Evolutionary conservation across 2,888 invertebrate species (phyloP).

Genomic region (Chrysolina oricalcia): DNA sequence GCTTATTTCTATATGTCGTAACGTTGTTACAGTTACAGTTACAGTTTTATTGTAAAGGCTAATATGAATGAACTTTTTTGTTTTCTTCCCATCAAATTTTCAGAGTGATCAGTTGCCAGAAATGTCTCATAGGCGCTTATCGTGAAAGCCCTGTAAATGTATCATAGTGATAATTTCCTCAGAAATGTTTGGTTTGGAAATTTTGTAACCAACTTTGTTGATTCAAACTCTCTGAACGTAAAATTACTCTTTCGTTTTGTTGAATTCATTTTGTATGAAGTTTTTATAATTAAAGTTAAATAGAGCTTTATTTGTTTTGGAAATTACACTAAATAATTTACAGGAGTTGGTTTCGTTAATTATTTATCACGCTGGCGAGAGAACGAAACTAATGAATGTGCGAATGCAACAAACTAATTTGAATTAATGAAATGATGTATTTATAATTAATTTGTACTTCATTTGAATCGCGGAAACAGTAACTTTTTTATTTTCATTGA

Average conservation of each 20-base stretch:
- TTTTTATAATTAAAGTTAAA: conserved; percentile 66
- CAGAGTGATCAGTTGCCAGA: too few species aligned
- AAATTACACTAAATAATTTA: conserved; percentile 64
- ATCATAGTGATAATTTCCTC: too few species aligned
- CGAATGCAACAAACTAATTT: conserved; percentile 45
- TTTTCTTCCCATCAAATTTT: too few species aligned
- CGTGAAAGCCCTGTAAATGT: too few species aligned
- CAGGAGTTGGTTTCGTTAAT: conserved; percentile 52
- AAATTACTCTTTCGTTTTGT: conserved; percentile 55
- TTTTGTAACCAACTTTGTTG: conserved; percentile 7
- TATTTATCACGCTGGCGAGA: conserved; percentile 50
- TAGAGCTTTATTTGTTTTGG: conserved; percentile 63
- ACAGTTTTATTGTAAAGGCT: too few species aligned
- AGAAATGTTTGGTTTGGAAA: too few species aligned
- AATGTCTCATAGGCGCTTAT: too few species aligned
- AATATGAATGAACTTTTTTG: too few species aligned
- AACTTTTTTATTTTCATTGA: background rate
- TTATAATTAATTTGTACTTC: conserved; percentile 24
- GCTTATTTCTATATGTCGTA: too few species aligned
- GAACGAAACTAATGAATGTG: conserved; percentile 50
- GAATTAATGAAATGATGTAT: conserved; percentile 45
- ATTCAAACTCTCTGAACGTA: conserved; percentile 47
- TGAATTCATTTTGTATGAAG: conserved; percentile 51
- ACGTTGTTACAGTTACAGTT: too few species aligned
- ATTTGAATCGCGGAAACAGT: conserved; percentile 22